Evolutionary conservation across 2,113 vertebrate species (phyloP).

Genomic region (Dromas ardeola): DNA sequence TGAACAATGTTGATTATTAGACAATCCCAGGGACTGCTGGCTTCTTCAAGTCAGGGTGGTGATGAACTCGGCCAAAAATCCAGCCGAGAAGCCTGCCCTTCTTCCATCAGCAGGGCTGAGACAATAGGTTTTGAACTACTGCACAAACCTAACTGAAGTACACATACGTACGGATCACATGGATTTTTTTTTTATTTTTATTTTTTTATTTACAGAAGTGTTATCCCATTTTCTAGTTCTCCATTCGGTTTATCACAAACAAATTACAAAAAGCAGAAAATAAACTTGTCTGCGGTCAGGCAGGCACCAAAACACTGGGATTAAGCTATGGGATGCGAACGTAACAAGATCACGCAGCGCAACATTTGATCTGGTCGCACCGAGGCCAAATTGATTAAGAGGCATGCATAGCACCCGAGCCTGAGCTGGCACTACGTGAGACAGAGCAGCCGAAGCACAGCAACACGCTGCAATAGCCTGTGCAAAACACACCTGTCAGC

Average conservation of each 20-base stretch:
- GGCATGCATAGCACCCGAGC: neutral
- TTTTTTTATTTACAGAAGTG: neutral
- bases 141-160: neutral
- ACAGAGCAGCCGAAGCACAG: neutral
- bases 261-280: neutral
- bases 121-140: neutral
- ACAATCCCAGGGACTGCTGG: neutral
- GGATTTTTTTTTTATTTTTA: accelerated
- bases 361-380: neutral
- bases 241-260: neutral
- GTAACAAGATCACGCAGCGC: neutral
- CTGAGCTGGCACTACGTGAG: neutral
- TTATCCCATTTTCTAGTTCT: neutral
- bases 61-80: neutral
- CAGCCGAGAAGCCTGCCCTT: neutral
- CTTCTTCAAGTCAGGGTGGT: neutral
- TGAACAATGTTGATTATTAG: neutral
- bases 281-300: neutral
- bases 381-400: neutral
- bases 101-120: neutral
- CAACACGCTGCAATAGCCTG: neutral
- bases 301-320: neutral
- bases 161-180: accelerated
- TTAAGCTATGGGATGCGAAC: neutral
- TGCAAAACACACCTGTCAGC: neutral